These are phyloP conservation scores for Trissoscelio sp. DNA, from an alignment of 2,888 invertebrate species.

Conservation along the genomic window DNA sequence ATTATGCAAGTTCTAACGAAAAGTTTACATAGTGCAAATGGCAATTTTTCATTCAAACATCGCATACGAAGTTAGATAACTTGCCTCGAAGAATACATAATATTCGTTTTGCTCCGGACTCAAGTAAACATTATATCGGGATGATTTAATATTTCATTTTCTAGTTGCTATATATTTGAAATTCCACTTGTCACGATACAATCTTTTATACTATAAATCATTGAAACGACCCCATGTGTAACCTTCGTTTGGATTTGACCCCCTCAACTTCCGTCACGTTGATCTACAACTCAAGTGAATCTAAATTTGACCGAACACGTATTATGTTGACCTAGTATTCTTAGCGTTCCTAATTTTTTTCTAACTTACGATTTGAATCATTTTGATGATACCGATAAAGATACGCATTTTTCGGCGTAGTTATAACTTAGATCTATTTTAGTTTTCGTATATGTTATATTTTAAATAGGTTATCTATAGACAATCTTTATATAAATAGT, in stretches of 20 bases:
- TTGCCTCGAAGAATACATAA: background rate
- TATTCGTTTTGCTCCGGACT: background rate
- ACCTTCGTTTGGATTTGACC: slow-evolving; percentile 10
- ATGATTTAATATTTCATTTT: slow-evolving; percentile 8
- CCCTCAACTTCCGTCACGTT: slow-evolving; percentile 22
- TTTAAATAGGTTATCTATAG: too few relatives aligned
- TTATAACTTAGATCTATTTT: too few relatives aligned
- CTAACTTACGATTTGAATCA: slow-evolving; percentile 1
- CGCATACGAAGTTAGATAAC: background rate
- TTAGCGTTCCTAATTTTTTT: slow-evolving; percentile 4
- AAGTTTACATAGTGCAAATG: background rate
- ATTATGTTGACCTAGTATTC: slow-evolving; percentile 13
- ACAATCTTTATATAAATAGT: too few relatives aligned
- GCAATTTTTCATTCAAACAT: background rate
- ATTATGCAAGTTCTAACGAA: too few relatives aligned
- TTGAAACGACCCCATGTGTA: slow-evolving; percentile 16
- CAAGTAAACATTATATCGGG: background rate
- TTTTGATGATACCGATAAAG: slow-evolving; percentile 3
- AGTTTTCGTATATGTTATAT: too few relatives aligned
- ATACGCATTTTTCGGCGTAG: too few relatives aligned
- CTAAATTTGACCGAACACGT: slow-evolving; percentile 14
- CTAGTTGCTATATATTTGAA: background rate
- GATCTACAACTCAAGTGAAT: slow-evolving; percentile 19
- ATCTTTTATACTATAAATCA: slow-evolving; percentile 12
- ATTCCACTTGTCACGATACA: slow-evolving; percentile 20